A percentile compares a stretch with the other conserved stretches of the same genome.
Evolutionary conservation across 2,113 vertebrate species (phyloP).

Genomic region (Tetrax tetrax): DNA sequence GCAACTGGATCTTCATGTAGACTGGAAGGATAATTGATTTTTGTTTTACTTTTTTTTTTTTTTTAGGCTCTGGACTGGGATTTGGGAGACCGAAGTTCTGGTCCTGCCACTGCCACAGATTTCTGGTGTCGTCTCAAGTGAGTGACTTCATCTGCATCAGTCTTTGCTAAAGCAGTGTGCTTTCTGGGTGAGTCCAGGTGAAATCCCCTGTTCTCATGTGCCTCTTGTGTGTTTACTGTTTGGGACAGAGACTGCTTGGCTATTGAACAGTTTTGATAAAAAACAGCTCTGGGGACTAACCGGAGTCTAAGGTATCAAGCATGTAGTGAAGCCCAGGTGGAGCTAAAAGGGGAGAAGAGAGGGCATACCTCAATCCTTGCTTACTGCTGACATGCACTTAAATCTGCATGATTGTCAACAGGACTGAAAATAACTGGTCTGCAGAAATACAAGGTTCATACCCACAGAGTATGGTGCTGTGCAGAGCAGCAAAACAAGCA

Average conservation of each 20-base stretch:
- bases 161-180: background rate
- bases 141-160: background rate
- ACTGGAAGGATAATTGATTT: background rate
- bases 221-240: background rate
- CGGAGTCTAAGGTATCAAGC: background rate
- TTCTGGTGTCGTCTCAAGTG: background rate
- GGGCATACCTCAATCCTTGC: accelerated
- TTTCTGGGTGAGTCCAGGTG: background rate
- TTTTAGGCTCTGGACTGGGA: background rate
- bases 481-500: background rate
- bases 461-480: background rate
- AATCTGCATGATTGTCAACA: accelerated
- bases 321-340: background rate
- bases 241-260: background rate
- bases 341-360: background rate
- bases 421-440: background rate
- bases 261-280: background rate
- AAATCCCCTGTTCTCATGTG: background rate
- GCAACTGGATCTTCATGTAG: background rate
- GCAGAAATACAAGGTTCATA: background rate
- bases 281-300: background rate
- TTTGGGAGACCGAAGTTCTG: background rate
- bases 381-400: background rate
- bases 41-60: background rate
- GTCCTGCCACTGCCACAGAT: background rate